Evolutionary conservation across 2,113 vertebrate genomes (phyloP).

Genomic region (Orcinus orca): DNA sequence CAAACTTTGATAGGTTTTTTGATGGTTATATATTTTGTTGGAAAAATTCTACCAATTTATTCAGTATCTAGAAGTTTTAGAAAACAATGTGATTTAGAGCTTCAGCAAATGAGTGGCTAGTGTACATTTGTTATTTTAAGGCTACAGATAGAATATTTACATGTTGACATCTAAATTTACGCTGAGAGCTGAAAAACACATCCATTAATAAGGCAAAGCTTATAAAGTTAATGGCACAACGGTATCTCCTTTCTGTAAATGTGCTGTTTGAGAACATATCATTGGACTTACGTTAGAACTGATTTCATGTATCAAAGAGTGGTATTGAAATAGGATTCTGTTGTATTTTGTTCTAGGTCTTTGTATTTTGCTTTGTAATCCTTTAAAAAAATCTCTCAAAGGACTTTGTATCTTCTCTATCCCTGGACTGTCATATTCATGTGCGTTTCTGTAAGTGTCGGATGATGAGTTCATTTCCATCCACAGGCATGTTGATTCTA

Average conservation of each 20-base stretch:
- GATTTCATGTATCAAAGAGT: neutral
- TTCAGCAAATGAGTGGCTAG: neutral
- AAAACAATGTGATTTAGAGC: neutral
- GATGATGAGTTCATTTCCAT: neutral
- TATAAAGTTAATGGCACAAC: neutral
- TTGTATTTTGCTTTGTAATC: neutral
- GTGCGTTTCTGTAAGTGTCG: neutral
- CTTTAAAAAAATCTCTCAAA: neutral
- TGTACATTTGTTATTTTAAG: conserved; percentile 12
- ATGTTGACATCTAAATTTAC: neutral
- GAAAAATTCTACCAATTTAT: neutral
- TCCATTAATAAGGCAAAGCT: neutral
- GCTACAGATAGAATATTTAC: neutral
- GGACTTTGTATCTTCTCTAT: neutral
- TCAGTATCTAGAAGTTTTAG: neutral
- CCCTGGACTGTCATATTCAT: neutral
- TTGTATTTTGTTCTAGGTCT: neutral
- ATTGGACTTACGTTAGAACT: neutral
- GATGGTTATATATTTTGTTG: neutral
- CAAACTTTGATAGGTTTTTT: neutral
- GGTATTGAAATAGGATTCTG: neutral
- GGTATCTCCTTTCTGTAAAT: neutral
- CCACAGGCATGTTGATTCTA: neutral
- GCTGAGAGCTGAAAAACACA: neutral
- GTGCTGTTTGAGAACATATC: neutral